Conservation (phyloP, 2,888 invertebrate genomes). For the Vandiemenella viatica region DNA sequence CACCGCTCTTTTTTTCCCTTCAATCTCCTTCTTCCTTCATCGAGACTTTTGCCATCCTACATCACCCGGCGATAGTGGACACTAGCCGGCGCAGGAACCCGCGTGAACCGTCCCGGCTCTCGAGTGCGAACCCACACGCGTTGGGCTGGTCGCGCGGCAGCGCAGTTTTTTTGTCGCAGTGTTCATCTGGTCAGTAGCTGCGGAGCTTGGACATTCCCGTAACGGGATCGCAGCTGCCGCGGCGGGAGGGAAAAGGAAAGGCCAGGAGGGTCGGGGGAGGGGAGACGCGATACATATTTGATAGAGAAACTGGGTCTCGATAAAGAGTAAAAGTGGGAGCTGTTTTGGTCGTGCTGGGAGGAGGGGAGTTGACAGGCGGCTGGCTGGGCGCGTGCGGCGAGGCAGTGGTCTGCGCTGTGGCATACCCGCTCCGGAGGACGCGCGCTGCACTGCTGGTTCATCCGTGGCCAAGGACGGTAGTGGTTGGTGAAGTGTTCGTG, state of each 20-base stretch:
- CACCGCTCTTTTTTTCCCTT: neutral
- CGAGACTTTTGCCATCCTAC: neutral
- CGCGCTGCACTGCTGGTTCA: neutral
- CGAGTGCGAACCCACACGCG: too few species aligned
- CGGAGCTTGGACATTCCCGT: neutral
- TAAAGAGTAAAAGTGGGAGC: neutral
- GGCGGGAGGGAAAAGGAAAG: too few species aligned
- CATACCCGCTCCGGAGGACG: neutral
- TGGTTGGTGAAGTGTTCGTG: neutral
- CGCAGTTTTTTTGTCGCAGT: neutral
- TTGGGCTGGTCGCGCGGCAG: neutral
- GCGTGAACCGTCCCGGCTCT: too few species aligned
- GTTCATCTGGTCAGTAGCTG: neutral
- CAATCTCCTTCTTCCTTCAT: neutral
- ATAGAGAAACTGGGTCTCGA: neutral
- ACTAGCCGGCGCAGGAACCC: too few species aligned
- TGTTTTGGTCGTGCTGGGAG: neutral
- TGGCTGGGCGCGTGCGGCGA: neutral
- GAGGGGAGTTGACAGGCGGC: neutral
- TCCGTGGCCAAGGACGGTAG: neutral
- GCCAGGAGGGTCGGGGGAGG: too few species aligned
- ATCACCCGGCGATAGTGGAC: neutral
- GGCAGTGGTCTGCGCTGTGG: too few species aligned
- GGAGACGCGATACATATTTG: neutral
- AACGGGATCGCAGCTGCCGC: neutral